Conservation (phyloP, 2,797 vertebrate genomes). For the Trachurus trachurus region DNA sequence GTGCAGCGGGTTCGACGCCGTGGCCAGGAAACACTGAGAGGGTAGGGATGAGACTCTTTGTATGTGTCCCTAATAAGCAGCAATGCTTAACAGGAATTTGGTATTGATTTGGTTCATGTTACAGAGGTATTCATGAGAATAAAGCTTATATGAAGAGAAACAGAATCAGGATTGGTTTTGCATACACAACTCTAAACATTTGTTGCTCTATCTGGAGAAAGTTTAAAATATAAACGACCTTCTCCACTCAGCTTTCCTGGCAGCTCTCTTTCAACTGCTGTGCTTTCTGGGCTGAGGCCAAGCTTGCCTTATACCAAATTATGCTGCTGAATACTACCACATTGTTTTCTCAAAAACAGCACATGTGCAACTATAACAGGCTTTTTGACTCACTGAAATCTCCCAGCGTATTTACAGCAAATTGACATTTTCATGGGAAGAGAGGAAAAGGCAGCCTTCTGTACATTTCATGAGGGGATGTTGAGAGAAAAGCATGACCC, state of each 20-base stretch:
- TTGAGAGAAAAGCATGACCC: conserved; percentile 70
- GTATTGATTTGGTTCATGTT: not conserved
- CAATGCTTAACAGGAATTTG: not conserved
- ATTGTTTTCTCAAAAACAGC: conserved; percentile 80
- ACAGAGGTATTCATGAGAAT: not conserved
- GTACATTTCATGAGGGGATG: conserved; percentile 54
- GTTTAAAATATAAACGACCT: conserved; percentile 58
- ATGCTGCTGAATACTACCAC: conserved; percentile 79
- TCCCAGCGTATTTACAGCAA: conserved; percentile 61
- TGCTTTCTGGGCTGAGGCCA: conserved; percentile 69
- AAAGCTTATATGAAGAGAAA: not conserved
- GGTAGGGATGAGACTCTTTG: conserved; percentile 79
- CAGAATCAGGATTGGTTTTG: conserved; percentile 19
- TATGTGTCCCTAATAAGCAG: conserved; percentile 25
- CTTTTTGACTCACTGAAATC: conserved; percentile 52
- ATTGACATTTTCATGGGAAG: conserved; percentile 74
- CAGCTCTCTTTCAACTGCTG: conserved; percentile 68
- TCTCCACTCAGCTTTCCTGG: conserved; percentile 65
- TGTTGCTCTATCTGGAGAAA: conserved; percentile 51
- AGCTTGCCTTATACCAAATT: conserved; percentile 68
- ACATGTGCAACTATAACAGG: conserved; percentile 70
- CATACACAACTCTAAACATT: conserved; percentile 39
- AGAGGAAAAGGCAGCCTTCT: conserved; percentile 42
- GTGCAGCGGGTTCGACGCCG: conserved; percentile 90
- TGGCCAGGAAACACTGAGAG: conserved; percentile 92